Percentiles rank a stretch among this genome's conserved stretches.
phyloP scores from a whole-genome alignment of 2,113 vertebrate species.

The Dicaeum eximium region DNA sequence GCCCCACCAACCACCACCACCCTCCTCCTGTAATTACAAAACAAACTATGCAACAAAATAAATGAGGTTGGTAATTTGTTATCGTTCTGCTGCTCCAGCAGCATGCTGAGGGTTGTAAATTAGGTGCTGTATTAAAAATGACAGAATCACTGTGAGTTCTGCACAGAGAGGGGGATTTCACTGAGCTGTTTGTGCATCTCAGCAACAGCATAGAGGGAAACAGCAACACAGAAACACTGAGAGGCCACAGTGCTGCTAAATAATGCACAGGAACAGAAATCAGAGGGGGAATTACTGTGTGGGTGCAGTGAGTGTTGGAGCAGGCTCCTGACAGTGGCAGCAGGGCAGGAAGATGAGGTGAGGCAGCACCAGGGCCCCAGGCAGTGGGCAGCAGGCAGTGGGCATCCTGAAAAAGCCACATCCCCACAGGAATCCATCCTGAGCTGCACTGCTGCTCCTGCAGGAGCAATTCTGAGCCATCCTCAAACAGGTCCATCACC shows the following conservation, averaged over 20 bases:
- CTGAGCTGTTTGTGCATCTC: not conserved
- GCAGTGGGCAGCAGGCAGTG: not conserved
- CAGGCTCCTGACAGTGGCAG: not conserved
- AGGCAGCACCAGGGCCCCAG: not conserved
- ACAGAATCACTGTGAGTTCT: not conserved
- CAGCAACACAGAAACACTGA: not conserved
- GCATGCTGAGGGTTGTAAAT: not conserved
- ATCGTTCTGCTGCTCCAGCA: not conserved
- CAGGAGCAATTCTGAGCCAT: not conserved
- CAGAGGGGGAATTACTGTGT: not conserved
- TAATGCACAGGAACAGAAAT: not conserved
- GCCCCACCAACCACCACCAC: not conserved
- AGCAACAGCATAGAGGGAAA: not conserved
- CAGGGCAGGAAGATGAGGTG: not conserved
- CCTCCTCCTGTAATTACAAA: not conserved
- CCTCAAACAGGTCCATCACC: not conserved
- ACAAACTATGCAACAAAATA: slow-evolving; percentile 11
- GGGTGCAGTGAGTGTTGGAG: not conserved
- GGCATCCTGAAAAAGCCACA: not conserved
- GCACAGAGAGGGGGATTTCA: not conserved
- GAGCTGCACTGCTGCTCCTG: not conserved
- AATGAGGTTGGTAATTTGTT: slow-evolving; percentile 38
- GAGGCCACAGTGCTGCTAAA: not conserved
- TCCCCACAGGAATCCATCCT: not conserved
- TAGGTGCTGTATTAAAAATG: slow-evolving; percentile 28